phyloP scores from a whole-genome alignment of 2,797 vertebrate species.

The Poecilia picta region DNA sequence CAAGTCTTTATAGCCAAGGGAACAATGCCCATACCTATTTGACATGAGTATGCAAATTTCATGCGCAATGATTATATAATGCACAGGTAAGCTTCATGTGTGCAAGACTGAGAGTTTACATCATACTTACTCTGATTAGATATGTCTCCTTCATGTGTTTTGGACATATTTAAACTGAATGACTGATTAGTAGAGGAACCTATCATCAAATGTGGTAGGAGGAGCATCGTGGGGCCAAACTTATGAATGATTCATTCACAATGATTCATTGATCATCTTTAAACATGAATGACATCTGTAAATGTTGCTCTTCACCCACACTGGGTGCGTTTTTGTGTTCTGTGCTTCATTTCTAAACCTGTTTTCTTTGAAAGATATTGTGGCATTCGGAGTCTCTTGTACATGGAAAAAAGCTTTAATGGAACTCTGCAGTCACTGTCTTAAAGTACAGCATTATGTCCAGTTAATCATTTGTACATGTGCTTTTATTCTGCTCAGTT shows the following conservation, averaged over 20 bases:
- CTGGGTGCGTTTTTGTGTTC: background rate
- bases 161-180: conserved; percentile 11
- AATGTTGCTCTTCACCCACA: background rate
- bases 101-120: conserved; percentile 8
- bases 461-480: background rate
- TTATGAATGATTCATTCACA: conserved; percentile 71
- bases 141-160: conserved; percentile 5
- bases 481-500: conserved; percentile 29
- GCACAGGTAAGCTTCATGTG: conserved; percentile 4
- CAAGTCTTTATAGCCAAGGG: background rate
- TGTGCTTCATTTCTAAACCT: conserved; percentile 11
- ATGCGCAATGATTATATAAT: conserved; percentile 10
- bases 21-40: background rate
- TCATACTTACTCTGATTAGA: conserved; percentile 1
- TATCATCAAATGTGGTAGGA: conserved; percentile 40
- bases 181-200: conserved; percentile 19
- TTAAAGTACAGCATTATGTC: conserved; percentile 10
- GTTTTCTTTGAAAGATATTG: background rate
- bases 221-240: conserved; percentile 42
- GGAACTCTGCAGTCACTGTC: conserved; percentile 22
- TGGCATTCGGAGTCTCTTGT: background rate
- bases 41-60: background rate
- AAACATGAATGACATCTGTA: conserved; percentile 46
- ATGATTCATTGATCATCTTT: conserved; percentile 52
- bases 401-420: conserved; percentile 9